A percentile compares a stretch with the other conserved stretches of the same genome.
Conservation (phyloP, 2,888 invertebrate genomes). For the Xestia ashworthii region DNA sequence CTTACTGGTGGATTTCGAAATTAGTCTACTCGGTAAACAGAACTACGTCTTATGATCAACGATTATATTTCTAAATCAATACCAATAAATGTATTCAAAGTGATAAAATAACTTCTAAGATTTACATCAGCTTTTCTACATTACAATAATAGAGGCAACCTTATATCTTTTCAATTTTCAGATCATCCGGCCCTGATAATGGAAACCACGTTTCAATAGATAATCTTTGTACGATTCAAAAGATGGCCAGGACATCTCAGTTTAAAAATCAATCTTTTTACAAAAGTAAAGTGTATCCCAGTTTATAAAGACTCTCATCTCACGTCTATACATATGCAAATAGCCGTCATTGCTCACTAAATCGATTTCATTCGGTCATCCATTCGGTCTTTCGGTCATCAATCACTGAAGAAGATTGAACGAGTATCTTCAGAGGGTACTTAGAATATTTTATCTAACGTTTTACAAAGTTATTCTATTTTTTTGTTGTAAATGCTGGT, state of each 20-base stretch:
- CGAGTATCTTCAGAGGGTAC: conserved; percentile 73
- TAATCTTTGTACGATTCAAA: background rate
- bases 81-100: background rate
- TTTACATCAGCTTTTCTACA: background rate
- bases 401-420: conserved; percentile 86
- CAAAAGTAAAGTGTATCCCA: conserved; percentile 55
- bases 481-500: background rate
- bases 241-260: conserved; percentile 23
- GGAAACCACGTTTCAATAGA: background rate
- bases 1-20: background rate
- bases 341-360: conserved; percentile 82
- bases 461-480: conserved; percentile 51
- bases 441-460: conserved; percentile 63
- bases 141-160: background rate
- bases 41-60: background rate
- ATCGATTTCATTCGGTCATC: conserved; percentile 88
- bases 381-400: conserved; percentile 84
- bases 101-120: background rate
- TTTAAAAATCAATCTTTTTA: conserved; percentile 56
- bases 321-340: conserved; percentile 87
- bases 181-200: background rate
- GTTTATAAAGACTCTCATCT: conserved; percentile 73
- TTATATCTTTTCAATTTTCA: background rate
- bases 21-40: background rate
- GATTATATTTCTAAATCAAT: background rate